Conservation (phyloP, 2,797 vertebrate species). For the Sphaeramia orbicularis region DNA sequence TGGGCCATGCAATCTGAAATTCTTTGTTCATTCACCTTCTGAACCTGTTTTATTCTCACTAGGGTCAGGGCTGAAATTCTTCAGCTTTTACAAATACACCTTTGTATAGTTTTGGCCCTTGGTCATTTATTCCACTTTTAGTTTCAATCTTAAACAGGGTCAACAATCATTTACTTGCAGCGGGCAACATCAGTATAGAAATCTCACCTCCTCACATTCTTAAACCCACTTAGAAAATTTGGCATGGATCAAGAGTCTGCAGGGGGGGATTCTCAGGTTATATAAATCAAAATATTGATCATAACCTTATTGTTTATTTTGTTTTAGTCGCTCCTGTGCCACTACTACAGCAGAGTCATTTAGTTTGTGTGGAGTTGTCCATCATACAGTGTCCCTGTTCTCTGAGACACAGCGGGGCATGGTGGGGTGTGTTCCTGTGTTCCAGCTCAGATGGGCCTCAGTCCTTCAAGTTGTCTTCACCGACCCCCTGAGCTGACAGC, state of each 20-base stretch:
- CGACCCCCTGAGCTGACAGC: slow-evolving; percentile 93
- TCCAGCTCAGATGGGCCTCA: slow-evolving; percentile 75
- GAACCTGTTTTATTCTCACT: no score
- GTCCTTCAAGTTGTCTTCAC: slow-evolving; percentile 91
- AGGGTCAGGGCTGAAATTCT: no score
- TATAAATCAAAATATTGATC: slow-evolving; percentile 54
- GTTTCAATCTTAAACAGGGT: slow-evolving; percentile 37
- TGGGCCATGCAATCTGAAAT: slow-evolving; percentile 65
- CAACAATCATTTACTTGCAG: slow-evolving; percentile 42
- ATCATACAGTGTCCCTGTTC: slow-evolving; percentile 52
- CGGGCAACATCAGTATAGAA: slow-evolving; percentile 32
- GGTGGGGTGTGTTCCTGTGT: slow-evolving; percentile 39
- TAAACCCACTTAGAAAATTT: slow-evolving; percentile 50
- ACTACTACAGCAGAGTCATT: slow-evolving; percentile 48
- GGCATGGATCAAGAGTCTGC: slow-evolving; percentile 55
- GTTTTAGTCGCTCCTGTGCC: slow-evolving; percentile 53
- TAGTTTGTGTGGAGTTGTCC: slow-evolving; percentile 44
- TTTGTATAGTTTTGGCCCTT: slow-evolving; percentile 29
- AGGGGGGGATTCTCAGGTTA: slow-evolving; percentile 35
- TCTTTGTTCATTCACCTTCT: not conserved
- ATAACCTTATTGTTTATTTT: slow-evolving; percentile 40
- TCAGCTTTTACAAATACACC: slow-evolving; percentile 52
- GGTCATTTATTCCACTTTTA: not conserved
- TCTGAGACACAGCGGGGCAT: slow-evolving; percentile 27
- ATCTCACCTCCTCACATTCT: slow-evolving; percentile 28